Conservation (phyloP, 2,888 invertebrate species). For the Ernsta delagoae region DNA sequence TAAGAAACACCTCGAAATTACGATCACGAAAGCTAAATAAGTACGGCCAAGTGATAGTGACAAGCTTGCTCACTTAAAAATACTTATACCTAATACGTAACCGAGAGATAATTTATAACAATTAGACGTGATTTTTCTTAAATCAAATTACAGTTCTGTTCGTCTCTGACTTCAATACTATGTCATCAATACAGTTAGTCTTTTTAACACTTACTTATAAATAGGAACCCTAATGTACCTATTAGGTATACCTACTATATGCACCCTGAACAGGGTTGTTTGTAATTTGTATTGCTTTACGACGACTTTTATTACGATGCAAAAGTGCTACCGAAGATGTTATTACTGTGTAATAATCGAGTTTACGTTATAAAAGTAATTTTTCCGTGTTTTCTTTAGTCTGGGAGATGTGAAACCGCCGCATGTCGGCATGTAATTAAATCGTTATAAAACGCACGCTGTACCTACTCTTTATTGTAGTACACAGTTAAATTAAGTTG, state of each 20-base stretch:
- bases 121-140: no score
- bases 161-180: no score
- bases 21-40: conserved; percentile 27
- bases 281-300: not conserved
- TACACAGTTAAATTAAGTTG: conserved; percentile 20
- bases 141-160: no score
- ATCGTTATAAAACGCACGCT: conserved; percentile 12
- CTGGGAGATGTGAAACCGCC: conserved; percentile 4
- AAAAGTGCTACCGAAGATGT: conserved; percentile 8
- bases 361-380: conserved; percentile 9
- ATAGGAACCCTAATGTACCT: no score
- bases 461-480: conserved; percentile 13
- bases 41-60: conserved; percentile 29
- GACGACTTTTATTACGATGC: not conserved
- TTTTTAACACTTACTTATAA: no score
- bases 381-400: conserved; percentile 23
- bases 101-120: no score
- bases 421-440: conserved; percentile 16
- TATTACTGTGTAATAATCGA: conserved; percentile 15
- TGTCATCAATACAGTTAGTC: no score
- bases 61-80: no score
- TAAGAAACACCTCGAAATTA: conserved; percentile 42
- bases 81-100: no score
- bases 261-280: not conserved
- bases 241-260: no score